phyloP scores from a whole-genome alignment of 1,140 invertebrate genomes.

The Eubasilissa regina region DNA sequence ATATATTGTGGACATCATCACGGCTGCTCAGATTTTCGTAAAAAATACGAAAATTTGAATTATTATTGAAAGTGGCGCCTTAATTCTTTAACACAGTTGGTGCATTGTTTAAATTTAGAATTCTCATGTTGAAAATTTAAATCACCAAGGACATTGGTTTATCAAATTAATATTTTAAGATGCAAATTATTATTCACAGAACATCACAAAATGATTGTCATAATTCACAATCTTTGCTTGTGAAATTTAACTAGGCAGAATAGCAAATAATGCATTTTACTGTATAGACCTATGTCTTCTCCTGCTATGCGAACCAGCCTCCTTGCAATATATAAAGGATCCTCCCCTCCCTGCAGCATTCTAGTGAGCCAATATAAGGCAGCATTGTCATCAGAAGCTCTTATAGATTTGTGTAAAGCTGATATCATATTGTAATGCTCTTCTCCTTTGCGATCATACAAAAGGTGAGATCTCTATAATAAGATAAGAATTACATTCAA shows the following conservation, averaged over 20 bases:
- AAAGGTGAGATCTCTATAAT: slow-evolving; percentile 78
- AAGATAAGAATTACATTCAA: background rate
- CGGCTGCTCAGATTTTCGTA: too few species aligned
- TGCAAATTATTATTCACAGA: too few species aligned
- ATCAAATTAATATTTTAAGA: too few species aligned
- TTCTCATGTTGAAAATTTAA: too few species aligned
- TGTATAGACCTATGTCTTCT: slow-evolving; percentile 77
- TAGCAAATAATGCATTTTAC: background rate
- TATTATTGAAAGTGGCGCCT: too few species aligned
- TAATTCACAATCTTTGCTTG: background rate
- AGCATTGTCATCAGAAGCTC: slow-evolving; percentile 86
- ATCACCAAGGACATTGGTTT: too few species aligned
- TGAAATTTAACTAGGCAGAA: background rate
- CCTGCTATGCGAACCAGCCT: slow-evolving; percentile 83
- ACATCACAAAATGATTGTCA: too few species aligned
- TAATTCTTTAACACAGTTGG: too few species aligned
- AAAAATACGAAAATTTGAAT: too few species aligned
- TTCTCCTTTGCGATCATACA: slow-evolving; percentile 87
- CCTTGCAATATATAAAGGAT: slow-evolving; percentile 86
- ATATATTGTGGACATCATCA: too few species aligned
- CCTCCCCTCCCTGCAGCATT: slow-evolving; percentile 87
- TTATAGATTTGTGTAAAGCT: slow-evolving; percentile 89
- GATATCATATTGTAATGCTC: slow-evolving; percentile 90
- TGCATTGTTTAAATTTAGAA: too few species aligned
- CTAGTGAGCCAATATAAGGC: slow-evolving; percentile 88